Conservation (phyloP, 2,113 vertebrate genomes). For the Carettochelys insculpta region DNA sequence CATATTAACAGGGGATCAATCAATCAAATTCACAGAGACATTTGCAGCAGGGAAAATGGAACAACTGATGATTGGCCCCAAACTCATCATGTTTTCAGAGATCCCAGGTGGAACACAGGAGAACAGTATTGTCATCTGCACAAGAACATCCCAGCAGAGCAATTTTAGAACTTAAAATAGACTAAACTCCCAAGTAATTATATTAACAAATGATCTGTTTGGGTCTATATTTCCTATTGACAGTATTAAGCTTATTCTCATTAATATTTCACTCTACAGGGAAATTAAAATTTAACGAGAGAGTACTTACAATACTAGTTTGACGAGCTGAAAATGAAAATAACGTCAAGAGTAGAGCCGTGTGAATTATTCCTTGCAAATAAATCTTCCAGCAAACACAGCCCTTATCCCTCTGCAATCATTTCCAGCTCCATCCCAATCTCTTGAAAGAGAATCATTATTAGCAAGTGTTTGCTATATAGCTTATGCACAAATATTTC, state of each 20-base stretch:
- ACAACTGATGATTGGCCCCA: not conserved
- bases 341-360: not conserved
- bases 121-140: conserved; percentile 7
- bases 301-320: not conserved
- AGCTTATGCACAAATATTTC: not conserved
- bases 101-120: not conserved
- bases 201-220: conserved; percentile 54
- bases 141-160: conserved; percentile 3
- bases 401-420: not conserved
- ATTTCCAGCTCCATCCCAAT: fast-evolving
- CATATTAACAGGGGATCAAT: not conserved
- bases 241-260: conserved; percentile 42
- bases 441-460: not conserved
- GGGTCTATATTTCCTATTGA: conserved; percentile 51
- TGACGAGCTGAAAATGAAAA: not conserved
- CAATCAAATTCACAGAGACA: not conserved
- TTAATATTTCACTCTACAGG: conserved; percentile 57
- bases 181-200: conserved; percentile 50
- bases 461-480: not conserved
- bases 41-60: fast-evolving
- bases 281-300: conserved; percentile 62
- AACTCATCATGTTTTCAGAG: conserved; percentile 7
- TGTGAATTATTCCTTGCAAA: conserved; percentile 8
- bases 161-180: not conserved
- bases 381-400: not conserved